Evolutionary conservation across 2,797 vertebrate species (phyloP).

Genomic region (Euthynnus affinis): DNA sequence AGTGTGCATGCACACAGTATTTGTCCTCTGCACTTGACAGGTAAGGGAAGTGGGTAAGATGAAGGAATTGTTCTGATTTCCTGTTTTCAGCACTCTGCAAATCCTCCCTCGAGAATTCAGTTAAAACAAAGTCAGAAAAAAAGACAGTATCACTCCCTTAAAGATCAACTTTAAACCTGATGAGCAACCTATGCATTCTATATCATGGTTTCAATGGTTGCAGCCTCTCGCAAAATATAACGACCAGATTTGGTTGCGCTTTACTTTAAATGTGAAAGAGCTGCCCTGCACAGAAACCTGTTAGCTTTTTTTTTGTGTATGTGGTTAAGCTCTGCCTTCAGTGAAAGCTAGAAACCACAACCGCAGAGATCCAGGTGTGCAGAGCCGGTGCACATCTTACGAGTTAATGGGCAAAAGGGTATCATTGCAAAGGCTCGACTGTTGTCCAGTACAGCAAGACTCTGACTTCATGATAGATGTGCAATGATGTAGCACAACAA

Average conservation of each 20-base stretch:
- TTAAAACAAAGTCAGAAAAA: no score
- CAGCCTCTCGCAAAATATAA: neutral
- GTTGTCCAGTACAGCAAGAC: neutral
- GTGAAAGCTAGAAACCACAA: slow-evolving; percentile 73
- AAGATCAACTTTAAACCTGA: no score
- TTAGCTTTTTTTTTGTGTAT: slow-evolving; percentile 4
- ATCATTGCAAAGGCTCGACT: neutral
- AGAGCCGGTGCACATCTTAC: slow-evolving; percentile 22
- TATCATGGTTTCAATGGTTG: neutral
- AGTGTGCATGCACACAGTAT: slow-evolving; percentile 2
- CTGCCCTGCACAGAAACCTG: neutral
- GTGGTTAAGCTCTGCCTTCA: slow-evolving; percentile 58
- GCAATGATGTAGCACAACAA: neutral
- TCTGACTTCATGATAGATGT: neutral
- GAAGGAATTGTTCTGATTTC: slow-evolving; percentile 69
- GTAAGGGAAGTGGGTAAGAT: slow-evolving; percentile 77
- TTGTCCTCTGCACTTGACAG: slow-evolving; percentile 59
- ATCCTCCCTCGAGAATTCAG: neutral
- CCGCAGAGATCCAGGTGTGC: slow-evolving; percentile 77
- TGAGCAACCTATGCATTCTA: no score
- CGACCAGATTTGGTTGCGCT: slow-evolving; percentile 4
- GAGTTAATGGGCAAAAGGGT: neutral
- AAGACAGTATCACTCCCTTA: neutral
- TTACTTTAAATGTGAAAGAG: neutral
- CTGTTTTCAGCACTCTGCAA: slow-evolving; percentile 65